Base-by-base conservation (phyloP, 2,797 vertebrate genomes). In the Rhinogobio ventralis region DNA sequence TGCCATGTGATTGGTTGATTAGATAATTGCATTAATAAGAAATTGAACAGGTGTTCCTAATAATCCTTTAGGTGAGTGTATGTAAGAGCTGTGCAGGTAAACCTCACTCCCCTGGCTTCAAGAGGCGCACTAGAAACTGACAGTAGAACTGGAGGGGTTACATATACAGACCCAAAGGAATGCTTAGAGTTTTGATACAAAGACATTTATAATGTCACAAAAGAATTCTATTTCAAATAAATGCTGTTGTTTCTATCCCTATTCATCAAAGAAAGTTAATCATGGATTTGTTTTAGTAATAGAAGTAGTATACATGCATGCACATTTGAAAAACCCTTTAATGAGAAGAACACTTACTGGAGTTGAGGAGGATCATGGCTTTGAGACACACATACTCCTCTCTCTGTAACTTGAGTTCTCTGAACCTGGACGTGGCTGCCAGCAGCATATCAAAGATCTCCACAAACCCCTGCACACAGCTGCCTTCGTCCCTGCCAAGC, bases 361-460 rank as follows among this genome's bases (percentile, higher is more conserved):
- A 97, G 94, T 99, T 99, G 82, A 99, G 97, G 82, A 99, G 97
- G 91, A 99, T 96, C 97, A 99, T 97, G 93, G 97, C 96, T 95
- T 99, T 99, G 93, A 99, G 97, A 93, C 98, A 99, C 86, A 99
- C 93, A 39, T 97, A 99, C 91, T 99, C 98, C 90, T 97, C 97
- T 90, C 97, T 96, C 93, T 98, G 97, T 84, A 99, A 95, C 82
- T 97, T 97, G 88, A 99, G 95, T 91, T 99, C 98, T 82, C 97
- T 94, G 90, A 99, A 96, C 87, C 97, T 94, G 33, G 98, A 97
- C 14, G 98, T 99, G 39, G 97, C 96, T 19, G 97, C 97, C 85
- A 99, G 91, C 77, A 99, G 95, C 97, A 99, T 98, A 91, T 99
- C 98, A 89, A 99, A 99, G 93, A 99, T 99, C 92, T 99, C 98